These are phyloP conservation scores for Drosophila pseudoananassae DNA, from an alignment of 1,140 invertebrate genomes.

Conservation along the genomic window DNA sequence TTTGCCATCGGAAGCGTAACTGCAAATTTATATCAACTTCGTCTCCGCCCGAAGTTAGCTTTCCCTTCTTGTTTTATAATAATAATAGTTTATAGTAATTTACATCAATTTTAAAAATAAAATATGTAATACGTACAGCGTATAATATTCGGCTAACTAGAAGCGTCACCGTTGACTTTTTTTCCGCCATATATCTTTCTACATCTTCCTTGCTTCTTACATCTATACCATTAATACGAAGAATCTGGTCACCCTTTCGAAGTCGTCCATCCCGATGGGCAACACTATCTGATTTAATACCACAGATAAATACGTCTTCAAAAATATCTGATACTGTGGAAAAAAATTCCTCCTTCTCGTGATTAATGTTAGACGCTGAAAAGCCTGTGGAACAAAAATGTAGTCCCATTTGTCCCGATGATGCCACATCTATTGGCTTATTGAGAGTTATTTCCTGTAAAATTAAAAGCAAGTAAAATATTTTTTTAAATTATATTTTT, in stretches of 20 bases:
- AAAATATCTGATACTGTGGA: slow-evolving; percentile 74
- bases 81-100: too few species aligned
- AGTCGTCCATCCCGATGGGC: slow-evolving; percentile 89
- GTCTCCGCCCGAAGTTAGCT: too few species aligned
- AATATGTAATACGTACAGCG: slow-evolving; percentile 83
- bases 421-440: slow-evolving; percentile 74
- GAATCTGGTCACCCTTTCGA: slow-evolving; percentile 90
- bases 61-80: not conserved
- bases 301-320: slow-evolving; percentile 89
- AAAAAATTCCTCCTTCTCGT: slow-evolving; percentile 45
- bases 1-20: too few species aligned
- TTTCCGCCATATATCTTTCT: slow-evolving; percentile 84
- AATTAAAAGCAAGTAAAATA: slow-evolving; percentile 46
- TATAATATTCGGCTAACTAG: slow-evolving; percentile 86
- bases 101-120: too few species aligned
- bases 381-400: slow-evolving; percentile 89
- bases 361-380: slow-evolving; percentile 82
- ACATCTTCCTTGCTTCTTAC: slow-evolving; percentile 86
- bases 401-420: slow-evolving; percentile 87
- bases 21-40: too few species aligned
- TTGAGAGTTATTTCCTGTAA: slow-evolving; percentile 88
- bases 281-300: slow-evolving; percentile 89
- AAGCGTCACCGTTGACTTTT: slow-evolving; percentile 85
- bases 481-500: too few species aligned
- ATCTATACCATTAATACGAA: slow-evolving; percentile 87